These are phyloP conservation scores for Anolis apletophallus DNA, from an alignment of 2,797 vertebrate species.

Conservation along the genomic window DNA sequence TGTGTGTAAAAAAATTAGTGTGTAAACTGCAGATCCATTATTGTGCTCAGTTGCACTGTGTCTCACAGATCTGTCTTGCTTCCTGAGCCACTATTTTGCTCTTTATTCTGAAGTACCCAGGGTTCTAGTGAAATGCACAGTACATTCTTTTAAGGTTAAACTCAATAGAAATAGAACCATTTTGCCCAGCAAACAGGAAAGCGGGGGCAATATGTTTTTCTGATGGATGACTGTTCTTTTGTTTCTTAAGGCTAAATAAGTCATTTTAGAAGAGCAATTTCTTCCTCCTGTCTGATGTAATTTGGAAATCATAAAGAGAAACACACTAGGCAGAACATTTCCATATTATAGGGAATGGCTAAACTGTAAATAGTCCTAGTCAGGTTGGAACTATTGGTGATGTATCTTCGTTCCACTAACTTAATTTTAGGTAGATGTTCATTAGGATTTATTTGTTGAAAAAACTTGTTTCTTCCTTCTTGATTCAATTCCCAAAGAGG, in stretches of 20 bases:
- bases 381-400: not conserved
- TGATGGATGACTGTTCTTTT: constrained; percentile 11
- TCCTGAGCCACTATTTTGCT: not conserved
- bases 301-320: not conserved
- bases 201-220: not conserved
- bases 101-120: not conserved
- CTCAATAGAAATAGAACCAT: accelerated
- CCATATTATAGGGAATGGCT: accelerated
- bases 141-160: not conserved
- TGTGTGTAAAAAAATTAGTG: not conserved
- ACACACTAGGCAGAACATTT: not conserved
- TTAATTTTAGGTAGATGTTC: not conserved
- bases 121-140: not conserved
- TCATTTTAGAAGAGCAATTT: constrained; percentile 29
- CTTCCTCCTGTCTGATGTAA: not conserved
- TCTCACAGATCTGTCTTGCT: not conserved
- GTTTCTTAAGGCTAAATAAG: not conserved
- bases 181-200: accelerated
- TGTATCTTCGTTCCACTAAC: not conserved
- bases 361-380: not conserved
- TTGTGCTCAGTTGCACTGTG: not conserved
- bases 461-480: not conserved
- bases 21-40: not conserved
- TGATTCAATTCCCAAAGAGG: not conserved
- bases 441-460: not conserved